Evolutionary conservation across 92 coral and sea anemone genomes (phyloP).

Genomic region (Galaxea fascicularis): DNA sequence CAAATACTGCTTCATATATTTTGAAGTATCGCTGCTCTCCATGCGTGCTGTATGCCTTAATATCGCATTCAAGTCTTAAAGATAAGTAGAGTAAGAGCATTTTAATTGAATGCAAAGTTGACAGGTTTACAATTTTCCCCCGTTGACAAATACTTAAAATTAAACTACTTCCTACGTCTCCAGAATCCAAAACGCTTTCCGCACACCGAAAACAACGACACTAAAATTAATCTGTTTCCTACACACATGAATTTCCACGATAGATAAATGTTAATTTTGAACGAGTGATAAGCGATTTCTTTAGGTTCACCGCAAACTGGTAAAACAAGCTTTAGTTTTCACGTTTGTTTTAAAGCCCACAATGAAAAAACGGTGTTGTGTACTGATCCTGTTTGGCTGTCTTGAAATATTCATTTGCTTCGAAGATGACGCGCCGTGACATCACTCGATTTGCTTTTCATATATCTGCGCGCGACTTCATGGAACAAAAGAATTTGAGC

Average conservation of each 20-base stretch:
- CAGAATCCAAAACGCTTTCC: constrained; percentile 7
- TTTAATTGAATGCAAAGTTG: constrained; percentile 1
- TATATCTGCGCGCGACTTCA: constrained; percentile 15
- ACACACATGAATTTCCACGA: not conserved
- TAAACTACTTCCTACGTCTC: constrained; percentile 10
- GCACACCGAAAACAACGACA: not conserved
- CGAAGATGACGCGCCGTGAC: constrained; percentile 16
- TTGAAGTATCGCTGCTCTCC: not conserved
- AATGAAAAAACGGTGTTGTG: constrained; percentile 10
- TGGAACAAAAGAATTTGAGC: not conserved
- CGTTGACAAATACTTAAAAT: constrained; percentile 7
- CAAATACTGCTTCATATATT: not conserved
- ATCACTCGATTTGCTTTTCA: constrained; percentile 11
- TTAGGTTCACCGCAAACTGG: constrained; percentile 2
- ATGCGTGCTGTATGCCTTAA: not conserved
- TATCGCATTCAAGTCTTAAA: not conserved
- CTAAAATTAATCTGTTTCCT: constrained; percentile 7
- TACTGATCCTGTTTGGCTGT: constrained; percentile 7
- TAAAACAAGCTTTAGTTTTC: not conserved
- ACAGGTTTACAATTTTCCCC: not conserved
- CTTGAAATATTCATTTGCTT: constrained; percentile 39
- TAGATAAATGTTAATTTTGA: not conserved
- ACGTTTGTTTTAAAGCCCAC: not conserved
- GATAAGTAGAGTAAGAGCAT: constrained; percentile 5
- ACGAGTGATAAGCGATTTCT: not conserved